Evolutionary conservation across 92 coral and sea anemone species (phyloP).

Genomic region (Pocillopora meandrina): DNA sequence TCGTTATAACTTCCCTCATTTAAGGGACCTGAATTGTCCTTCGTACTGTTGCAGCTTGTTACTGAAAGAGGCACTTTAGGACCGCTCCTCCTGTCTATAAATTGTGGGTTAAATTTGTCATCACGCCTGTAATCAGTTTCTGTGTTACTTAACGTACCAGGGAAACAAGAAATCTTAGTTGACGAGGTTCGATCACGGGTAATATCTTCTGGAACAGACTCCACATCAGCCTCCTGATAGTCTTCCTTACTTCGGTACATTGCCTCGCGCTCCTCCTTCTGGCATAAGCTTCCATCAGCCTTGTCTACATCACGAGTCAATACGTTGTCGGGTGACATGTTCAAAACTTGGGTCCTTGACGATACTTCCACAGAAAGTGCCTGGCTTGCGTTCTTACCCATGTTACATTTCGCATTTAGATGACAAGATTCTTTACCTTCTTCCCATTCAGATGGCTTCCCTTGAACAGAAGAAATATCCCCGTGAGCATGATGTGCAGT

Average conservation of each 20-base stretch:
- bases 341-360: not conserved
- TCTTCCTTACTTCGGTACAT: not conserved
- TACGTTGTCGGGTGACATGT: not conserved
- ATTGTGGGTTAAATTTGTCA: not conserved
- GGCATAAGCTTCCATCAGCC: not conserved
- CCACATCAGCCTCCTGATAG: not conserved
- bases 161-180: not conserved
- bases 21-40: not conserved
- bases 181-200: not conserved
- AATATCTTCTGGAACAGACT: constrained; percentile 2
- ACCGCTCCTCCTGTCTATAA: not conserved
- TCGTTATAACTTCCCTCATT: constrained; percentile 10
- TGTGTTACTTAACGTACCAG: not conserved
- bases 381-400: not conserved
- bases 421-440: not conserved
- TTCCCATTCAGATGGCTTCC: not conserved
- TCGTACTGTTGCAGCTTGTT: not conserved
- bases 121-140: not conserved
- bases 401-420: not conserved
- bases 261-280: not conserved
- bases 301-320: not conserved
- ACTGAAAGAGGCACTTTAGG: not conserved
- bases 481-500: not conserved
- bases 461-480: constrained; percentile 4
- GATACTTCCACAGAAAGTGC: not conserved